These are phyloP conservation scores for Daktulosphaira vitifoliae DNA, from an alignment of 1,140 invertebrate genomes.

Conservation along the genomic window DNA sequence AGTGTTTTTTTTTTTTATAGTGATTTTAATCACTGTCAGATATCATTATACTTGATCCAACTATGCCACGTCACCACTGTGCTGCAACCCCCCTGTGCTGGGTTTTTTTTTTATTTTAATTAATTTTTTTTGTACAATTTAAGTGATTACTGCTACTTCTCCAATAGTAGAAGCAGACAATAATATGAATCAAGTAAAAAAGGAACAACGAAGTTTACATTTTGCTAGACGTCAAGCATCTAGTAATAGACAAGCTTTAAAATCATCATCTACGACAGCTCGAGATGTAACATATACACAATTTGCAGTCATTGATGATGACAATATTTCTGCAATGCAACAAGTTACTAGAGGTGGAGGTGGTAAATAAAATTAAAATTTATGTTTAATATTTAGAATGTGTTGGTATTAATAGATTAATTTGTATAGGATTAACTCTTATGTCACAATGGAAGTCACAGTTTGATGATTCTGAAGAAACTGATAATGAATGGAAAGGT, in stretches of 20 bases:
- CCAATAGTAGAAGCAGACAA: constrained; percentile 8
- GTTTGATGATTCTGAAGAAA: constrained; percentile 86
- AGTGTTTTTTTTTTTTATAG: too few species aligned
- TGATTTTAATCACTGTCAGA: too few species aligned
- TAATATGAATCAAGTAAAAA: constrained; percentile 10
- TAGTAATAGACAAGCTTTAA: constrained; percentile 22
- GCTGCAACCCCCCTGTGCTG: too few species aligned
- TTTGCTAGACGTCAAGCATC: constrained; percentile 3
- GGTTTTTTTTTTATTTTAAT: too few species aligned
- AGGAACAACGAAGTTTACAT: constrained; percentile 28
- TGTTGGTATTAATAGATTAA: background rate
- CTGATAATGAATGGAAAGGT: constrained; percentile 84
- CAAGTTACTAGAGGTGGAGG: constrained; percentile 58
- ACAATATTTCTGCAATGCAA: constrained; percentile 78
- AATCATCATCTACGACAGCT: constrained; percentile 34
- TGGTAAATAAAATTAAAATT: constrained; percentile 37
- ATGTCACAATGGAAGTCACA: constrained; percentile 90
- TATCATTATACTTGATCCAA: too few species aligned
- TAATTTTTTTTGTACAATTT: background rate
- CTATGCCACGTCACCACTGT: too few species aligned
- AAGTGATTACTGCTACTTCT: background rate
- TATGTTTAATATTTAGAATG: background rate
- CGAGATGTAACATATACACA: constrained; percentile 58
- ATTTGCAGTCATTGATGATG: constrained; percentile 86
- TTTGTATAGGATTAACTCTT: constrained; percentile 57